Conservation (phyloP, 2,113 vertebrate species). For the Vanacampus margaritifer region DNA sequence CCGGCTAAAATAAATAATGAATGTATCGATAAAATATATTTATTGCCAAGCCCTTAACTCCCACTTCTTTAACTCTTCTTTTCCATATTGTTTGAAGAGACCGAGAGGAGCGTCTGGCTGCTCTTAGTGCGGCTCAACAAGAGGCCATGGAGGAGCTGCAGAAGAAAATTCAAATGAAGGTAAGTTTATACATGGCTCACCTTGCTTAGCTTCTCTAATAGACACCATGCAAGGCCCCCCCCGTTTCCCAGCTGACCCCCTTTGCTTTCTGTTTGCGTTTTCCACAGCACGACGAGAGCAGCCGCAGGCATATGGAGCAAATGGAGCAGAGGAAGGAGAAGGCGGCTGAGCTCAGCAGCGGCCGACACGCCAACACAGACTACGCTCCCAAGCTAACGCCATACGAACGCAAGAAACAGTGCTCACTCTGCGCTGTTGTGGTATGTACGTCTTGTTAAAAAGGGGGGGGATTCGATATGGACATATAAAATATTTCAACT, state of each 20-base stretch:
- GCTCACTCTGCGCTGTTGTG: slow-evolving; percentile 85
- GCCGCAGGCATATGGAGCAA: slow-evolving; percentile 97
- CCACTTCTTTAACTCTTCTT: neutral
- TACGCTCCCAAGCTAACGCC: slow-evolving; percentile 97
- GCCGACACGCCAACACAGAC: slow-evolving; percentile 92
- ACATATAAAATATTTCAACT: neutral
- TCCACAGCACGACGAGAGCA: slow-evolving; percentile 92
- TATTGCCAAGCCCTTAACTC: neutral
- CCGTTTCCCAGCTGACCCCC: slow-evolving; percentile 8
- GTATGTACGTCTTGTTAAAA: slow-evolving; percentile 65
- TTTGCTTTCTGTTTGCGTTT: neutral
- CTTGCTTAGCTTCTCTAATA: neutral
- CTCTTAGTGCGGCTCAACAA: slow-evolving; percentile 95
- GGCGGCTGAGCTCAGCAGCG: slow-evolving; percentile 95
- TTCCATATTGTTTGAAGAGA: slow-evolving; percentile 72
- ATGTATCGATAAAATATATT: too few relatives aligned
- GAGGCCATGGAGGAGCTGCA: slow-evolving; percentile 98
- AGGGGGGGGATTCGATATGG: neutral
- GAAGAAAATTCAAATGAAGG: slow-evolving; percentile 98
- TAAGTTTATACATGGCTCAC: slow-evolving; percentile 31
- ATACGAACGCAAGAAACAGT: slow-evolving; percentile 95
- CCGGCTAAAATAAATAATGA: too few relatives aligned
- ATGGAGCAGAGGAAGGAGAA: slow-evolving; percentile 99
- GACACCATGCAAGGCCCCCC: neutral
- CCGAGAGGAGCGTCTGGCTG: slow-evolving; percentile 91